Evolutionary conservation across 2,797 vertebrate species (phyloP).

Genomic region (Enteromius paludinosus): DNA sequence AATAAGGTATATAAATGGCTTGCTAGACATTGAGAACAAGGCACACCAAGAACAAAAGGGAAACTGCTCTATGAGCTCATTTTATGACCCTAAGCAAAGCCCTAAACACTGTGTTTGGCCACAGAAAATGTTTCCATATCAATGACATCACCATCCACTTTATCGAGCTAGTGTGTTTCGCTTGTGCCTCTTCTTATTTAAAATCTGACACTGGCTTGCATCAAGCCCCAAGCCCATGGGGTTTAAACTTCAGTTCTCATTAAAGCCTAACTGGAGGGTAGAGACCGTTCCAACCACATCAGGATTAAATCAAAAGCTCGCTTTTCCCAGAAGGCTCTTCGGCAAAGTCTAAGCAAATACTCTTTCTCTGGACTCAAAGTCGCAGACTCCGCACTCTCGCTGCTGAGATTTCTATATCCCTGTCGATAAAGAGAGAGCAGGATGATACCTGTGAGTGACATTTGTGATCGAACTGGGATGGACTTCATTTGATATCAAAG

Average conservation of each 20-base stretch:
- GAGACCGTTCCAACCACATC: slow-evolving; percentile 38
- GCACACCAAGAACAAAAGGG: background rate
- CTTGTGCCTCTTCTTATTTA: slow-evolving; percentile 23
- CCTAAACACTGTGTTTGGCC: background rate
- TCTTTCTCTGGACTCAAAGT: slow-evolving; percentile 20
- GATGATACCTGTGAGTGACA: background rate
- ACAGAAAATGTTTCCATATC: slow-evolving; percentile 20
- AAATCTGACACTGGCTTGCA: slow-evolving; percentile 28
- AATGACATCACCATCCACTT: slow-evolving; percentile 7
- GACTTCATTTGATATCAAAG: background rate
- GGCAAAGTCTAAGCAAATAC: slow-evolving; percentile 31
- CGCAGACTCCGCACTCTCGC: background rate
- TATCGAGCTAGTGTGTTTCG: background rate
- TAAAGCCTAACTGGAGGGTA: slow-evolving; percentile 41
- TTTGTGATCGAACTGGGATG: background rate
- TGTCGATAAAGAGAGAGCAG: background rate
- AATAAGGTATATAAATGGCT: slow-evolving; percentile 3
- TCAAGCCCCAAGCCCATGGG: slow-evolving; percentile 8
- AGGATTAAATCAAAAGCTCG: slow-evolving; percentile 39
- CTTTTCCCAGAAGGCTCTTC: slow-evolving; percentile 22
- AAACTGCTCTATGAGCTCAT: slow-evolving; percentile 1
- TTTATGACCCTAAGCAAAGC: background rate
- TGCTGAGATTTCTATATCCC: background rate
- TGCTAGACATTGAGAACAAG: slow-evolving; percentile 6
- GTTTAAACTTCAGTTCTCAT: slow-evolving; percentile 47